Evolutionary conservation across 2,888 invertebrate species (phyloP), one percentile per base, ranked within the genome.

Genomic region (Morpho deidamia): DNA sequence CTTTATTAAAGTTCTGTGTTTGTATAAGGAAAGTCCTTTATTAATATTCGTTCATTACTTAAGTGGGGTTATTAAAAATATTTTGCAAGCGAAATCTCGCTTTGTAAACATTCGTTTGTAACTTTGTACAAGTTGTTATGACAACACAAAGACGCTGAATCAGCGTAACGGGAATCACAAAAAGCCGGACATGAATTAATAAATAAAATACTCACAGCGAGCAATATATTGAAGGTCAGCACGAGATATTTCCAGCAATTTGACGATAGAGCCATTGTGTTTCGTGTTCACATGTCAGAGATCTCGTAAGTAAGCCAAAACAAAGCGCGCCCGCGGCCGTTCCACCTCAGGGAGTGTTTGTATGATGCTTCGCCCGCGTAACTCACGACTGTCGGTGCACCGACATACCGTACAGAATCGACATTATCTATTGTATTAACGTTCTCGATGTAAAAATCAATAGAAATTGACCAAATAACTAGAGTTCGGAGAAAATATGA

Each of bases 211-310:
- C 90, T 89, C 65, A 90, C 90, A 53, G 83, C 89, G 68, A 90
- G 88, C 63, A 90, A 68, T 42, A 87, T 72, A 63, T 90, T 89
- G 76, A 85, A 90, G 62, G 80, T 81, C 69, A 90, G 68, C 68
- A 90, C 88, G 23, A 90, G 74, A 74, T 89, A 89, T 78, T 89
- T 88, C 86, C 89, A 89, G 69, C 89, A 88, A 70, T 84, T 89
- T 55, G 87, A 81, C 35, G 88, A 86, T 58, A 89, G 69, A 62
- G 81, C 83, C 90, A 90, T 90, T 74, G 75, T 78, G 58, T 67
- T 63, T 51, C 66, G 67, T 68, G 74, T 79, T 87, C 84, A 87
- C 87, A 87, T 87, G 71, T 76, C 83, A 76, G 72, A 71, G 68
- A 78, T 80, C 74, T 78, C 75, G 78, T 75, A 79, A 70, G 66